Evolutionary conservation across 2,797 vertebrate species (phyloP).

Genomic region (Helicolenus hilgendorfi): DNA sequence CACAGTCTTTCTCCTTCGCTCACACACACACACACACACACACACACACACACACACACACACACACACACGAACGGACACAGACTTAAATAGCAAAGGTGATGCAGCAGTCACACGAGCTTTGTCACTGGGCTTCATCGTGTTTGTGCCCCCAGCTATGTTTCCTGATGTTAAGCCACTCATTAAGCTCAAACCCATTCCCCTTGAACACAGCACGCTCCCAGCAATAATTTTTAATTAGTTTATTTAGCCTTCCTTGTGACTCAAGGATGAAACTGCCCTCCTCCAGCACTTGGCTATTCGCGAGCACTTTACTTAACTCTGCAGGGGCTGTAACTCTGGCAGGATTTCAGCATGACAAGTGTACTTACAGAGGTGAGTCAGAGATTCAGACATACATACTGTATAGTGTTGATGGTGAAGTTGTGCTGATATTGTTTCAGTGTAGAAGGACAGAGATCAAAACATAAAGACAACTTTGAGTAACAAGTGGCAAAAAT

Average conservation of each 20-base stretch:
- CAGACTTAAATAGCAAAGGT: constrained; percentile 83
- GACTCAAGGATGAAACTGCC: constrained; percentile 82
- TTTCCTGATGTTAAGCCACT: constrained; percentile 88
- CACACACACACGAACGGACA: constrained; percentile 32
- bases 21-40: constrained; percentile 20
- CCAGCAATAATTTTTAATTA: constrained; percentile 89
- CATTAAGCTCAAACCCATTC: constrained; percentile 88
- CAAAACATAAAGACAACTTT: constrained; percentile 22
- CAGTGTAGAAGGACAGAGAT: constrained; percentile 25
- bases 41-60: constrained; percentile 18
- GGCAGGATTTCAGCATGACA: constrained; percentile 70
- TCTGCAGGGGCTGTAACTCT: constrained; percentile 63
- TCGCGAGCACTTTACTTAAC: constrained; percentile 61
- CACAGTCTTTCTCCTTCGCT: constrained; percentile 36
- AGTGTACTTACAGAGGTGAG: constrained; percentile 62
- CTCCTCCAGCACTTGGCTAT: constrained; percentile 73
- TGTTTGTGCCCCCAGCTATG: constrained; percentile 81
- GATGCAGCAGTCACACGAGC: constrained; percentile 79
- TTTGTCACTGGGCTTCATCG: constrained; percentile 73
- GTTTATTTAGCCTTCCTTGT: constrained; percentile 87
- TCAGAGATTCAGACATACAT: constrained; percentile 43
- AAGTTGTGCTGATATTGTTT: constrained; percentile 13
- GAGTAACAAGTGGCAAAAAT: constrained; percentile 39
- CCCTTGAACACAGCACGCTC: constrained; percentile 86
- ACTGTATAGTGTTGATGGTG: neutral